Base-by-base conservation (phyloP, 2,797 vertebrate species). In the Percopsis omiscomaycus region DNA sequence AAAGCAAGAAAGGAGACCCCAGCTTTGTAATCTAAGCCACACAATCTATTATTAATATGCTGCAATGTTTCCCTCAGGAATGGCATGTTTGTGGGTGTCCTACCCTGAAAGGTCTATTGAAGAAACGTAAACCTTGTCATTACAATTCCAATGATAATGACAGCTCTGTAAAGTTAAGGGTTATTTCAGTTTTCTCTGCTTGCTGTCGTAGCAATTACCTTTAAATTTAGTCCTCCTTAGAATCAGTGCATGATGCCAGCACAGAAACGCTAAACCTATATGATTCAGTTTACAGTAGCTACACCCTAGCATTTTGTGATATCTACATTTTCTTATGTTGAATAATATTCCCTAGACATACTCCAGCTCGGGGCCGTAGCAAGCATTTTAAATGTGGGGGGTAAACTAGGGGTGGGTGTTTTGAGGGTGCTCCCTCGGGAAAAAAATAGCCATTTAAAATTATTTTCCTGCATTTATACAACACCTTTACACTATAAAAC, bases 131-230 rank as follows among this genome's bases (percentile, higher is more conserved):
- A 91, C 89, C 89, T 89, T 93, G 90, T 91, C 92, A 94, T 94
- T 93, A 93, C 89, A 92, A 91, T 93, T 91, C 90, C 90, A 89
- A 84, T 92, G 91, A 91, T 93, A 93, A 93, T 93, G 86, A 93
- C 92, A 92, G 90, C 88, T 92, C 92, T 86, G 87, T 87, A 90
- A 90, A 74, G 84, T 80, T 89, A 70, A 74, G 73, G 89, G 90
- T 92, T 93, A 90, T 93, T 92, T 92, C 88, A 91, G 89, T 88
- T 86, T 90, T 84, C 87, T 90, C 89, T 91, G 69, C 83, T 89
- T 79, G 84, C 89, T 91, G 88, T 94, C 92, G 91, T 92, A 93
- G 92, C 88, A 94, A 92, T 94, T 94, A 93, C 89, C 91, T 92
- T 93, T 93, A 93, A 93, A 93, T 93, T 93, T 93, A 93, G 93